Evolutionary conservation across 1,140 invertebrate genomes (phyloP), one percentile per base, ranked within the genome.

Genomic region (Sarcophaga bullata): DNA sequence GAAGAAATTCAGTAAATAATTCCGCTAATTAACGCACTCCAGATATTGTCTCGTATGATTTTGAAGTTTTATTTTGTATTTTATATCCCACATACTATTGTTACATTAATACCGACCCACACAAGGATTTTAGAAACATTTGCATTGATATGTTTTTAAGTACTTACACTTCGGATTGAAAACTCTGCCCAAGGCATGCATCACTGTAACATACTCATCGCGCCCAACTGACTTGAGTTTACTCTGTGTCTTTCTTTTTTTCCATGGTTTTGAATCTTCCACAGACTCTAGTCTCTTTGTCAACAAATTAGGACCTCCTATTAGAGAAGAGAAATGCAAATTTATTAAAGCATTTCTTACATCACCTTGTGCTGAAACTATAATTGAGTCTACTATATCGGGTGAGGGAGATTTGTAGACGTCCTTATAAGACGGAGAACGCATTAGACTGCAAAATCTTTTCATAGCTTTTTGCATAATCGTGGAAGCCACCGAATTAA

Each of bases 161-260:
- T 49, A 89, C 82, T 89, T 92, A 93, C 93, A 92, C 92, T 95
- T 96, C 25, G 95, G 94, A 92, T 95, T 95, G 37, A 95, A 91
- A 6, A 95, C 94, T 86, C 94, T 91, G n/a, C 95, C 95, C 9
- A 95, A 90, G 0, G 93, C 94, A 90, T 95, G 95, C 85, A 95
- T 91, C 82, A 95, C 91, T 52, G 93, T 93, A 25, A 95, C 91
- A 80, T 90, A 92, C 88, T 95, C 93, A 88, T 94, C 94, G 85
- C 94, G 92, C 6, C 91, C 91, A 85, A 94, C 89, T 9, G 91
- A 91, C 84, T 91, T 91, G 49, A 93, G 90, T 84, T 85, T 91
- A 17, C 10, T 62, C 46, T 82, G 81, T 8, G 68, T 86, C 54
- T 86, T 85, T n/a, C 84, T 80, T 73, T 87, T 88, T 6, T 78